A percentile compares a stretch with the other conserved stretches of the same genome.
Conservation (phyloP, 2,888 invertebrate genomes). For the Fragum whitleyi region DNA sequence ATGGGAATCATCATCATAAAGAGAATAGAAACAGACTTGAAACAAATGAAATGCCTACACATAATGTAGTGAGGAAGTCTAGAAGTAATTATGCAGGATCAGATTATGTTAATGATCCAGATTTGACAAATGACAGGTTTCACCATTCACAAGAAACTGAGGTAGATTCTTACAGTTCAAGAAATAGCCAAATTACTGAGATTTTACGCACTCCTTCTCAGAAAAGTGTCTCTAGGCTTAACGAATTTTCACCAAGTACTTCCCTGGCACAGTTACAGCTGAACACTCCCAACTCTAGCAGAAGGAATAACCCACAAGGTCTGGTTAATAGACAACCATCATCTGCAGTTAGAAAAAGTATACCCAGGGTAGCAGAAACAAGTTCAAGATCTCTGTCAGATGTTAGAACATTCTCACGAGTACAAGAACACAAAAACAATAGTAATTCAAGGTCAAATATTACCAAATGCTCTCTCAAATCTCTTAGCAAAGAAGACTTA, state of each 20-base stretch:
- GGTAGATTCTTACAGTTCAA: neutral
- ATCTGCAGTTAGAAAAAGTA: neutral
- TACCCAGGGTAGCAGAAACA: neutral
- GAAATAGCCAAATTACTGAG: neutral
- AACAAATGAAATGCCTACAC: too few species aligned
- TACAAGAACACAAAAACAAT: too few species aligned
- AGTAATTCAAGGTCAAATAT: neutral
- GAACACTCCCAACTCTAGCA: slow-evolving; percentile 37
- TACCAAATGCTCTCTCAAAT: neutral
- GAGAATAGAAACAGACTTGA: too few species aligned
- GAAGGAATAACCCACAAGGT: neutral
- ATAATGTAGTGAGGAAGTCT: too few species aligned
- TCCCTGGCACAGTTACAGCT: slow-evolving; percentile 49
- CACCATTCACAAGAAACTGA: too few species aligned
- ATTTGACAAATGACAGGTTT: too few species aligned
- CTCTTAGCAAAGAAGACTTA: neutral
- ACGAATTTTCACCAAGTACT: slow-evolving; percentile 42
- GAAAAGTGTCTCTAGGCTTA: neutral
- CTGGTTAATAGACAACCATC: neutral
- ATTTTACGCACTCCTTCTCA: neutral
- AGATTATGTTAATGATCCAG: too few species aligned
- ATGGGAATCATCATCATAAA: too few species aligned
- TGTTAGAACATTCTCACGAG: neutral
- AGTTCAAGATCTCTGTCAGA: neutral
- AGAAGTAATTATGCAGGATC: too few species aligned